Evolutionary conservation across 2,888 invertebrate species (phyloP).

Genomic region (Polia nebulosa): DNA sequence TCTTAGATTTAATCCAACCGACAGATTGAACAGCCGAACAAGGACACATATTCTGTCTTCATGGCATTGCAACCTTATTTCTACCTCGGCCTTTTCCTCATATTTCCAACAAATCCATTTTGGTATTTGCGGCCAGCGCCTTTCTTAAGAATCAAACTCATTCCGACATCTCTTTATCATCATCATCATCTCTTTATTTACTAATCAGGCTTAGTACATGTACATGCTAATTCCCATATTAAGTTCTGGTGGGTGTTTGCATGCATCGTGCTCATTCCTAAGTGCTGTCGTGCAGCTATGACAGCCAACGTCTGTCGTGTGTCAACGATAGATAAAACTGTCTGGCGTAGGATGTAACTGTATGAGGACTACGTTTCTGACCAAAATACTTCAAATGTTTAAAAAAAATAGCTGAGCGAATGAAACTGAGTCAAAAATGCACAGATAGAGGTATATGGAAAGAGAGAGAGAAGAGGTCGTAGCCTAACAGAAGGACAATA

Average conservation of each 20-base stretch:
- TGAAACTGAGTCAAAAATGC: background rate
- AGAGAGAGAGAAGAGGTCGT: background rate
- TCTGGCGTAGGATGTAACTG: conserved; percentile 15
- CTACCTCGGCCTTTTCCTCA: too few relatives aligned
- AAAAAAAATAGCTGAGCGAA: background rate
- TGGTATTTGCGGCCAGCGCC: background rate
- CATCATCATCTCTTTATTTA: background rate
- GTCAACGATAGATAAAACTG: conserved; percentile 31
- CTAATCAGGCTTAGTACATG: background rate
- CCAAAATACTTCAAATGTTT: background rate
- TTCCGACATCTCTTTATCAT: too few relatives aligned
- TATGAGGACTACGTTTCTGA: background rate
- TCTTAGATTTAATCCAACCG: conserved; percentile 6
- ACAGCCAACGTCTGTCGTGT: conserved; percentile 26
- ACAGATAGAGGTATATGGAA: too few relatives aligned
- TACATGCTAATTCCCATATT: conserved; percentile 4
- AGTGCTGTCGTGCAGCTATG: conserved; percentile 45
- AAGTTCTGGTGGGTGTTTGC: conserved; percentile 42
- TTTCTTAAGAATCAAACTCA: background rate
- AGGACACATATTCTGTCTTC: too few relatives aligned
- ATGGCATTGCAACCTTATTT: background rate
- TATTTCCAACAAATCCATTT: too few relatives aligned
- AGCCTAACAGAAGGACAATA: background rate
- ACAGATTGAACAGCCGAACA: background rate
- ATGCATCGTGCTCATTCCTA: conserved; percentile 35